Evolutionary conservation across 2,113 vertebrate species (phyloP).

Genomic region (Crotalus helleri): DNA sequence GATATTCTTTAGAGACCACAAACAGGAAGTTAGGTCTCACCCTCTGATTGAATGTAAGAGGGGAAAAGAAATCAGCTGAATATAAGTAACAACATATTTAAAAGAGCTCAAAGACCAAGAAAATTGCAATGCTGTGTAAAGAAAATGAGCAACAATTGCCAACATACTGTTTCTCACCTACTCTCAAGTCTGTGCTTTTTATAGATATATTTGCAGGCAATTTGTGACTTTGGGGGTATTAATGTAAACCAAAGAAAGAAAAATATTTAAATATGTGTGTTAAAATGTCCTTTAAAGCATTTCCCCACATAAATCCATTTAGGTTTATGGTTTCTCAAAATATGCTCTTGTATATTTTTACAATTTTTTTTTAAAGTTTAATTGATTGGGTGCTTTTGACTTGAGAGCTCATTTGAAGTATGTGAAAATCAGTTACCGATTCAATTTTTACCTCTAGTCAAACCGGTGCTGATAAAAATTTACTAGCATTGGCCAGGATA

Average conservation of each 20-base stretch:
- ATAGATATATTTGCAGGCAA: no score
- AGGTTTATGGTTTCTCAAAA: background rate
- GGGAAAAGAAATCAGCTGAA: background rate
- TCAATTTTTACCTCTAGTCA: background rate
- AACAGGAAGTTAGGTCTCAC: constrained; percentile 7
- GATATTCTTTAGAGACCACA: constrained; percentile 7
- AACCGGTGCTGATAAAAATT: background rate
- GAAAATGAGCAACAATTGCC: background rate
- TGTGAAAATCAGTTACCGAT: background rate
- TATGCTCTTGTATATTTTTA: background rate
- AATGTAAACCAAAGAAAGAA: no score
- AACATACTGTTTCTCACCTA: background rate
- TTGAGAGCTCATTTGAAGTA: background rate
- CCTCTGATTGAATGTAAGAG: background rate
- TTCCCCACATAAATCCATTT: background rate
- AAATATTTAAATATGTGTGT: background rate
- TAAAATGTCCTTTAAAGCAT: background rate
- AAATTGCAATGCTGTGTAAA: fast-evolving
- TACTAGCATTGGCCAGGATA: background rate
- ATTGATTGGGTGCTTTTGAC: background rate
- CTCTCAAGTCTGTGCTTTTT: background rate
- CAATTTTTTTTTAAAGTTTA: background rate
- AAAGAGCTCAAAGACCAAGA: fast-evolving
- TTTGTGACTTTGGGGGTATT: no score
- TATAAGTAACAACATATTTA: background rate